Percentiles rank a stretch among this genome's conserved stretches.
Evolutionary conservation across 2,797 vertebrate genomes (phyloP).

Genomic region (Selene dorsalis): DNA sequence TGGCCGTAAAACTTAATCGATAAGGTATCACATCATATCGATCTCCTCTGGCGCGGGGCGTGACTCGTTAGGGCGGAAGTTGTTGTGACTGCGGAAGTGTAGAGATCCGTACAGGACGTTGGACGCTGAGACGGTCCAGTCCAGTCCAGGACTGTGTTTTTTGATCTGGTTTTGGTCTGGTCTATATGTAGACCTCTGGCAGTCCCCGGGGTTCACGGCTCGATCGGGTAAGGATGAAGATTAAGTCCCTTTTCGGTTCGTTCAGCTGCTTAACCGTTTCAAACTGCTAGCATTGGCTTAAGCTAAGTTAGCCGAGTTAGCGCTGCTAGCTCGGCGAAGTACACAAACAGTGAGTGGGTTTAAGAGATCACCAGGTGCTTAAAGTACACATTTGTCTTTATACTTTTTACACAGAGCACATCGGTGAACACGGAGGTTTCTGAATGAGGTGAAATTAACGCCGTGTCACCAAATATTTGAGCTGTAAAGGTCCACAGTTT

Average conservation of each 20-base stretch:
- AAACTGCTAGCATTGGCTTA: not conserved
- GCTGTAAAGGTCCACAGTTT: constrained; percentile 2
- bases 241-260: rapidly evolving
- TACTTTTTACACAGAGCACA: not conserved
- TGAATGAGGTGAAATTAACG: not conserved
- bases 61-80: constrained; percentile 59
- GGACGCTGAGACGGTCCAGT: not conserved
- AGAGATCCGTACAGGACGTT: constrained; percentile 3
- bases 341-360: constrained; percentile 8
- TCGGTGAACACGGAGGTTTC: not conserved
- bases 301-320: constrained; percentile 51
- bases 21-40: no score
- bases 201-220: constrained; percentile 16
- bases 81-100: constrained; percentile 76
- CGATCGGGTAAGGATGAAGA: constrained; percentile 58
- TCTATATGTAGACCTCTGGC: constrained; percentile 51
- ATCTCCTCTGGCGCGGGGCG: not conserved
- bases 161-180: not conserved
- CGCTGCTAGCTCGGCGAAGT: constrained; percentile 45
- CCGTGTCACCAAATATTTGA: not conserved
- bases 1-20: not conserved
- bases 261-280: not conserved
- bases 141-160: not conserved
- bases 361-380: not conserved
- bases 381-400: not conserved